Base-by-base conservation (phyloP, 2,113 vertebrate species). In the Campylorhamphus procurvoides region DNA sequence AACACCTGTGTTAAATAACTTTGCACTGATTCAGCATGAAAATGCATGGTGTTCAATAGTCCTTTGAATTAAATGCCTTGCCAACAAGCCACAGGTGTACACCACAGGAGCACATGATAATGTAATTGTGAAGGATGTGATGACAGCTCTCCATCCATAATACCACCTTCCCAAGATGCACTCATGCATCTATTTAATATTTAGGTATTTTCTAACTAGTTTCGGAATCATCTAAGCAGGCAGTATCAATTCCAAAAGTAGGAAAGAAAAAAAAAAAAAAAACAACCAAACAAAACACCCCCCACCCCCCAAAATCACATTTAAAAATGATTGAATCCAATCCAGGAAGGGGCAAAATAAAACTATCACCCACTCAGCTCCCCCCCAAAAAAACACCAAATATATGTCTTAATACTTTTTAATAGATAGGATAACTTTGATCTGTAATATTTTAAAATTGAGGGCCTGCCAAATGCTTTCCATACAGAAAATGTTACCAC, bases 21-120 rank as follows among this genome's bases (percentile, higher is more conserved):
- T 87, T 71, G 44, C 8, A 2, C 49, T 90, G 96, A 97, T 97
- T 95, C 96, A 90, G 94, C 96, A 74, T 90, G 86, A 97, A 97
- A 97, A 96, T 96, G 95, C 28, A 77, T 80, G 89, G 91, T 86
- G 78, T 81, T 98, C 97, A 97, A 96, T 74, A 96, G 95, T 92
- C 87, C 96, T 94, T 52, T 91, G 94, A 96, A 97, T 83, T 75
- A 94, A 97, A 91, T 50, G 60, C 79, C 95, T 73, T 97, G 95
- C 96, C 97, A 98, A 94, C 52, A 94, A 97, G 96, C 97, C 95
- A 98, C 98, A 98, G 97, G 97, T 98, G 98, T 97, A 93, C 97
- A 77, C 97, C 94, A 75, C 96, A 92, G 97, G 97, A 97, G 96
- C 64, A 66, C 76, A 94, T 75, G 87, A 96, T 95, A 96, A 95